These are phyloP conservation scores for Phortica okadai DNA, from an alignment of 2,888 invertebrate genomes.

Conservation along the genomic window DNA sequence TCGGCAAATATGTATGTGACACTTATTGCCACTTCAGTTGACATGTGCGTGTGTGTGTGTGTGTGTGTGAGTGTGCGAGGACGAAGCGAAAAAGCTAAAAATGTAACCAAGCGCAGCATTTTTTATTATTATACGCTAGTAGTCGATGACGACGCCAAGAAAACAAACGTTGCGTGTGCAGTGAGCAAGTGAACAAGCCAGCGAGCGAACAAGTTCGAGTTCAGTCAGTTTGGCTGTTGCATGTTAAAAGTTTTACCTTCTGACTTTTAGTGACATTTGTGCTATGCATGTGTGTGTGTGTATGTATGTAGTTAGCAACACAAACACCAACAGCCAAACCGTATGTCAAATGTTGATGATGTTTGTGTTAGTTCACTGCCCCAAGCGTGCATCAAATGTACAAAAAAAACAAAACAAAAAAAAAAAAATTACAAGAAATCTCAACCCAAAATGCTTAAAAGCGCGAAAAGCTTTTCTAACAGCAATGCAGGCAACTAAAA, in stretches of 20 bases:
- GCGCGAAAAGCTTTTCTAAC: neutral
- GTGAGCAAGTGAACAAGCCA: neutral
- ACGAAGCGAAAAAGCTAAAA: conserved; percentile 25
- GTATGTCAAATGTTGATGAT: neutral
- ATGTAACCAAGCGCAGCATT: conserved; percentile 20
- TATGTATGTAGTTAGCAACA: conserved; percentile 46
- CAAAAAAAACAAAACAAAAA: no score
- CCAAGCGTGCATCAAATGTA: conserved; percentile 33
- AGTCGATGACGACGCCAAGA: neutral
- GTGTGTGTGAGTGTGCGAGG: neutral
- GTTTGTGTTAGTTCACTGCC: conserved; percentile 15
- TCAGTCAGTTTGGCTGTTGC: neutral
- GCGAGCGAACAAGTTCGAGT: conserved; percentile 4
- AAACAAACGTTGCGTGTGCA: no score
- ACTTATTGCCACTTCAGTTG: conserved; percentile 69
- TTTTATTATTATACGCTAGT: conserved; percentile 13
- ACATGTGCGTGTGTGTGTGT: conserved; percentile 48
- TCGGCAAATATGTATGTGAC: conserved; percentile 62
- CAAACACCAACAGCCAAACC: conserved; percentile 17
- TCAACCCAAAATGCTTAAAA: conserved; percentile 54
- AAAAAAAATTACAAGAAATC: conserved; percentile 28
- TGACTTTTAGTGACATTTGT: conserved; percentile 27
- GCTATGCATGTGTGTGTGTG: neutral
- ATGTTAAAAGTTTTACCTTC: conserved; percentile 21
- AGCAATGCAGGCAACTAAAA: neutral